Conservation (phyloP, 2,888 invertebrate species). For the Eugnorisma glareosa region DNA sequence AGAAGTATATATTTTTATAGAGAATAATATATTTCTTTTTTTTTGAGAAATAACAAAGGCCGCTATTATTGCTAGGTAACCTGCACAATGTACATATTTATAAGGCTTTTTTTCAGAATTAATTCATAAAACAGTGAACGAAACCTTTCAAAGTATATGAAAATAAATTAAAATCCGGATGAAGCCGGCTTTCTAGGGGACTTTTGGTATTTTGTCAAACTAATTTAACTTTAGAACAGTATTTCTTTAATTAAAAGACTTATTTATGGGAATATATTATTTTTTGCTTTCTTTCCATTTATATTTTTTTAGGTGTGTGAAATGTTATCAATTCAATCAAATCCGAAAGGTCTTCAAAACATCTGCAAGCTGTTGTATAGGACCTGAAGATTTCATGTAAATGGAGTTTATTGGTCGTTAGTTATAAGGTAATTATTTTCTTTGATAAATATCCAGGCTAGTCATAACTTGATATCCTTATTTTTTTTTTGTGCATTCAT, state of each 20-base stretch:
- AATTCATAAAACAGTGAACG: constrained; percentile 37
- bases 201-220: constrained; percentile 65
- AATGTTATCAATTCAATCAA: neutral
- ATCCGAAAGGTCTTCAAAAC: too few relatives aligned
- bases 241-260: constrained; percentile 65
- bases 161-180: constrained; percentile 60
- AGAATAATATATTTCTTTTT: too few relatives aligned
- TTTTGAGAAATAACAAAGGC: neutral
- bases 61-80: neutral
- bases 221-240: constrained; percentile 65
- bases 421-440: too few relatives aligned
- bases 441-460: too few relatives aligned
- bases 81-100: neutral
- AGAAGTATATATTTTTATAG: too few relatives aligned
- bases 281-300: neutral
- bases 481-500: too few relatives aligned
- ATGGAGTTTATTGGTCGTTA: too few relatives aligned
- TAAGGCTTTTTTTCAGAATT: constrained; percentile 21
- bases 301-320: too few relatives aligned
- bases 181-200: constrained; percentile 41
- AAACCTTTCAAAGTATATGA: constrained; percentile 60
- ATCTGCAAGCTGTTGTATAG: neutral
- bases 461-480: too few relatives aligned
- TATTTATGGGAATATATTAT: constrained; percentile 29
- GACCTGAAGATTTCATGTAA: neutral